A percentile compares a stretch with the other conserved stretches of the same genome.
These are phyloP conservation scores for Oceanites oceanicus DNA, from an alignment of 2,113 vertebrate genomes.

Conservation along the genomic window DNA sequence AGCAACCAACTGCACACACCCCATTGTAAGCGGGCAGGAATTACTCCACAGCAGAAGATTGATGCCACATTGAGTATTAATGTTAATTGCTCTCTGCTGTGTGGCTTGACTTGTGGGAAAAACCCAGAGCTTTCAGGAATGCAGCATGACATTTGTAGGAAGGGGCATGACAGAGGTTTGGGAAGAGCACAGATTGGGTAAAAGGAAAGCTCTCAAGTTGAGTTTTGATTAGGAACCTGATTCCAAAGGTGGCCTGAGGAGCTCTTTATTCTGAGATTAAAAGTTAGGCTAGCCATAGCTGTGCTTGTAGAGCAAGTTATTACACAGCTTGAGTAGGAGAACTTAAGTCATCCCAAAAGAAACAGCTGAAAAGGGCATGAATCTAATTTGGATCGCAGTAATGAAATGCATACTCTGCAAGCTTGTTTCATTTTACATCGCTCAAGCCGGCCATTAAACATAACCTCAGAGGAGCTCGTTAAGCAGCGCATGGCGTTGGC, in stretches of 20 bases:
- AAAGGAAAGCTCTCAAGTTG: not conserved
- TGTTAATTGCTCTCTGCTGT: not conserved
- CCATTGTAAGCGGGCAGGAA: not conserved
- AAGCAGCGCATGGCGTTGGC: not conserved
- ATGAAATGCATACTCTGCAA: not conserved
- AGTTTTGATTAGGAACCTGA: not conserved
- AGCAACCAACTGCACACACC: not conserved
- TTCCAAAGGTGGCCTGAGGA: not conserved
- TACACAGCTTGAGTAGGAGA: not conserved
- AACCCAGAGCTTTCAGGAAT: not conserved
- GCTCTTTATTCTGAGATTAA: not conserved
- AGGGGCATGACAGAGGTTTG: not conserved
- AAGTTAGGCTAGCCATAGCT: not conserved
- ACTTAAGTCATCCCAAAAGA: not conserved
- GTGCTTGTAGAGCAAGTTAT: not conserved
- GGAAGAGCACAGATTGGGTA: not conserved
- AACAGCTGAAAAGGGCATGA: not conserved
- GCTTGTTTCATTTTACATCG: not conserved
- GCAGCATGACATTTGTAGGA: not conserved
- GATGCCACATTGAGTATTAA: not conserved
- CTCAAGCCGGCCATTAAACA: not conserved
- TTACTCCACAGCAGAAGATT: not conserved
- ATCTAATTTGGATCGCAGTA: not conserved
- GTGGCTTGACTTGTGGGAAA: not conserved
- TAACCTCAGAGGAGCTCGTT: not conserved